Evolutionary conservation across 2,797 vertebrate species (phyloP).

Genomic region (Pogoniulus pusillus): DNA sequence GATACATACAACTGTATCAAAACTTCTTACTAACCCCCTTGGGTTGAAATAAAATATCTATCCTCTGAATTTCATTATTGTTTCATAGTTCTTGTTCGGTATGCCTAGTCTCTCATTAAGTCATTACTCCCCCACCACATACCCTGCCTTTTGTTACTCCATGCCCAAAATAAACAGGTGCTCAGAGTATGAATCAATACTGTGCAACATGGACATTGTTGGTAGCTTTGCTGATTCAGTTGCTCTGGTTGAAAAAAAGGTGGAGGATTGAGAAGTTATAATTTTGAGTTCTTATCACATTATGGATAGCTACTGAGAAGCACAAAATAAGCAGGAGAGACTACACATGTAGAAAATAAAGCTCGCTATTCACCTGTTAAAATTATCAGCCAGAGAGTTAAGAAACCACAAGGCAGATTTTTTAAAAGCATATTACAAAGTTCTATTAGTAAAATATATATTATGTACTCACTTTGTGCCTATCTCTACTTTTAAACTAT

Average conservation of each 20-base stretch:
- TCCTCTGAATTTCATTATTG: neutral
- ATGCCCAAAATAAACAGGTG: slow-evolving; percentile 7
- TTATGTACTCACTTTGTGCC: neutral
- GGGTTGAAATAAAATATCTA: neutral
- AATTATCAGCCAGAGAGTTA: neutral
- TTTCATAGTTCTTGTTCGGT: neutral
- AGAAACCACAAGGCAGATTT: neutral
- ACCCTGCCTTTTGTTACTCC: neutral
- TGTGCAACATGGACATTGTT: neutral
- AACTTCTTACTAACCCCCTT: neutral
- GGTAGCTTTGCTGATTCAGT: slow-evolving; percentile 11
- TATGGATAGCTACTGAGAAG: neutral
- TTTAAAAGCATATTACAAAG: neutral
- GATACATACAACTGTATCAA: neutral
- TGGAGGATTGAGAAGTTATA: neutral
- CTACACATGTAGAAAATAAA: neutral
- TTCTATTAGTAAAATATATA: neutral
- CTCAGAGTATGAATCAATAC: slow-evolving; percentile 31
- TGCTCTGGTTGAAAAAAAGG: neutral
- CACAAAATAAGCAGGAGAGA: neutral
- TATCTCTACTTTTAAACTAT: neutral
- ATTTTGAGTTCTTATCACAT: neutral
- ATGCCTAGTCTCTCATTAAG: slow-evolving; percentile 26
- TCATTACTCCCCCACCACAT: neutral
- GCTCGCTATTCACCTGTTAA: neutral